Base-by-base conservation (phyloP, 2,888 invertebrate genomes). In the Lasiommata megera region DNA sequence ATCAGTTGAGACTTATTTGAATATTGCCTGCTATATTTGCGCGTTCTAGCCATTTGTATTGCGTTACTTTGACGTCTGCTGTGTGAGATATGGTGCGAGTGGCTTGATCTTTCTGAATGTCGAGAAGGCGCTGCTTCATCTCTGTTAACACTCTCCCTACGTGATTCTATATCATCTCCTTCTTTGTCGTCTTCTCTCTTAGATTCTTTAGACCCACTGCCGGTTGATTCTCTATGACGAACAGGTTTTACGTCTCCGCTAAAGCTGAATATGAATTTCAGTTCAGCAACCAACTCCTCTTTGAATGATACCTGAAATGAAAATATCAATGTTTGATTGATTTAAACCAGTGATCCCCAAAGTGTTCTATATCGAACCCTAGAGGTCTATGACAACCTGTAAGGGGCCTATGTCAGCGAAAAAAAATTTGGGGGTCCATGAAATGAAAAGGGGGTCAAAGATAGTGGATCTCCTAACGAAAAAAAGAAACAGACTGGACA, bases 241-340 rank as follows among this genome's bases (percentile, higher is more conserved):
- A 95, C 93, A 1, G 94, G 93, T 69, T 95, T 95, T 0, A 93
- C 92, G 44, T 94, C 93, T 28, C 94, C 94, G 56, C 93, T 93
- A 68, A 95, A 95, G 72, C 93, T 93, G 0, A 94, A 74, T 31
- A 96, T 92, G 73, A 96, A 96, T 68, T 92, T 93, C 37, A 96
- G 69, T 77, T 96, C 96, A n/a, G 93, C 93, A 54, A 88, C 83
- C 7, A 96, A 74, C 65, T 94, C 95, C 43, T 93, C 92, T 70
- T 82, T 92, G 66, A 96, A 93, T 0, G 94, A 80, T 6, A 94
- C 88, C 93, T 95, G 74, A 7, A 37, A 58, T 5, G 14, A 41
- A 31, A 16, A 23, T 17, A 41, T 37, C 8, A n/a, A n/a, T n/a
- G n/a, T n/a, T n/a, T n/a, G n/a, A n/a, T n/a, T n/a, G n/a, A n/a